phyloP scores from a whole-genome alignment of 2,888 invertebrate genomes.

The Drosophila lutescens region DNA sequence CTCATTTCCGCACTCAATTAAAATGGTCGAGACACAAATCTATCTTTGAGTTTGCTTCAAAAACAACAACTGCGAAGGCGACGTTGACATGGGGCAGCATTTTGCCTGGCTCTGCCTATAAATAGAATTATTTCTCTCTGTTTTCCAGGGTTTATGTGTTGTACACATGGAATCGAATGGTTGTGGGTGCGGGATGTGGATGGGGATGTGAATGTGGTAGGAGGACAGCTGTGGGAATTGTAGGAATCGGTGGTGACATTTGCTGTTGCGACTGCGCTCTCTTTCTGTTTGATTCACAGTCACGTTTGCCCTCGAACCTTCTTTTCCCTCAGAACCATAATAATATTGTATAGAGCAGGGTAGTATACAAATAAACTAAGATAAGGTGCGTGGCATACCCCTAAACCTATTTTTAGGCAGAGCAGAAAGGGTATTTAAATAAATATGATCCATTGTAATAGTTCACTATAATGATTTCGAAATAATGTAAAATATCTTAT shows the following conservation, averaged over 20 bases:
- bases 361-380: slow-evolving; percentile 1
- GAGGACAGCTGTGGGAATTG: slow-evolving; percentile 59
- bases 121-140: slow-evolving; percentile 36
- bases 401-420: background rate
- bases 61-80: slow-evolving; percentile 19
- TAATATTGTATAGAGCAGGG: slow-evolving; percentile 3
- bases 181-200: slow-evolving; percentile 51
- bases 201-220: slow-evolving; percentile 17
- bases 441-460: background rate
- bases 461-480: too few relatives aligned
- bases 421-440: background rate
- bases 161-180: slow-evolving; percentile 16
- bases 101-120: slow-evolving; percentile 35
- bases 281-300: slow-evolving; percentile 41
- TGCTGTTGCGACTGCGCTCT: slow-evolving; percentile 55
- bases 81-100: slow-evolving; percentile 36
- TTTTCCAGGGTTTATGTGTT: slow-evolving; percentile 4
- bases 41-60: slow-evolving; percentile 42
- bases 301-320: slow-evolving; percentile 38
- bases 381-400: background rate
- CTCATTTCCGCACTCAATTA: slow-evolving; percentile 64
- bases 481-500: too few relatives aligned
- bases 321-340: slow-evolving; percentile 3
- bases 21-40: slow-evolving; percentile 53
- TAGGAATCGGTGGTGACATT: slow-evolving; percentile 63